Percentiles rank a stretch among this genome's conserved stretches.
Conservation (phyloP, 1,140 invertebrate genomes). For the Drosophila tsacasi region DNA sequence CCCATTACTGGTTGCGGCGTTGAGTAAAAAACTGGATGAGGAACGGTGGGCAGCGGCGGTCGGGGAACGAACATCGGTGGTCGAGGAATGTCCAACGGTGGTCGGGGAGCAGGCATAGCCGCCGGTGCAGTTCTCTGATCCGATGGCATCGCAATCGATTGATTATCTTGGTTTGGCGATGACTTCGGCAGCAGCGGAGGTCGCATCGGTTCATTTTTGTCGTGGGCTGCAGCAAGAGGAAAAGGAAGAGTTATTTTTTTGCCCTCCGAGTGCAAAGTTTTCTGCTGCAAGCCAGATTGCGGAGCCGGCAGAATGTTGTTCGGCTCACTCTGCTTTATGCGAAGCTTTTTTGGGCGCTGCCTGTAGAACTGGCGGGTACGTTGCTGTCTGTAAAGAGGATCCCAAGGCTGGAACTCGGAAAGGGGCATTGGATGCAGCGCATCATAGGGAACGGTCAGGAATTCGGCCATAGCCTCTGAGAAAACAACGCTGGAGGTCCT, state of each 20-base stretch:
- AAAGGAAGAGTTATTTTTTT: neutral
- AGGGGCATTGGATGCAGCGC: conserved; percentile 42
- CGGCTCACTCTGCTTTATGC: no score
- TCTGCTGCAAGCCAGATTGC: neutral
- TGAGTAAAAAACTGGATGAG: neutral
- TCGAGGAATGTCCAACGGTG: neutral
- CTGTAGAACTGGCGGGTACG: neutral
- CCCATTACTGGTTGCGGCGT: neutral
- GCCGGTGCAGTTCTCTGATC: neutral
- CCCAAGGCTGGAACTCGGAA: conserved; percentile 24
- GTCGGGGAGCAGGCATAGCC: neutral
- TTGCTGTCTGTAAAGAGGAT: neutral
- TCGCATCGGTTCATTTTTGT: no score
- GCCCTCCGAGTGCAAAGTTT: neutral
- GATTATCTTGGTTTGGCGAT: neutral
- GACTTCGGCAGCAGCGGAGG: neutral
- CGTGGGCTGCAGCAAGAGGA: neutral
- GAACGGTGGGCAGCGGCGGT: neutral
- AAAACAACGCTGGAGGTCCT: conserved; percentile 90
- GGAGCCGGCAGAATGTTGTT: neutral
- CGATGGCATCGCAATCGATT: neutral
- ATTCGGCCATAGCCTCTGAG: conserved; percentile 90
- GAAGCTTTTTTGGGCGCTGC: no score
- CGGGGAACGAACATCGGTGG: neutral
- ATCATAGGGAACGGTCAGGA: conserved; percentile 46